Percentiles rank a stretch among this genome's conserved stretches.
phyloP scores from a whole-genome alignment of 1,140 invertebrate genomes.

The Riptortus pedestris region DNA sequence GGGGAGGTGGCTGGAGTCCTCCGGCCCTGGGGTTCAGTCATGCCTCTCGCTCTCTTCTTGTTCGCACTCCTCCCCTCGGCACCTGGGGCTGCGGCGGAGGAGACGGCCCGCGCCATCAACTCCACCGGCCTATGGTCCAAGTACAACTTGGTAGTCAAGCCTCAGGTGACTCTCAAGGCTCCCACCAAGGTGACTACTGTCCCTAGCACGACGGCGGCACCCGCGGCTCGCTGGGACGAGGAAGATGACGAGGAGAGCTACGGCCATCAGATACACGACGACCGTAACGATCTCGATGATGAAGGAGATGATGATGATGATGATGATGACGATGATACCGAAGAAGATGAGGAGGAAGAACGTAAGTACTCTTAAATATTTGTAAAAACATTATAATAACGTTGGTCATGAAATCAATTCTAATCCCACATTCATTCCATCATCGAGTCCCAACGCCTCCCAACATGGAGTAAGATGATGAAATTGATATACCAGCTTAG shows the following conservation, averaged over 20 bases:
- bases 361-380: too few species aligned
- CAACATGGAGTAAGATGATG: too few species aligned
- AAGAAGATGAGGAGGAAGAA: slow-evolving; percentile 32
- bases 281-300: slow-evolving; percentile 36
- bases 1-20: not conserved
- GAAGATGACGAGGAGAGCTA: slow-evolving; percentile 29
- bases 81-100: not conserved
- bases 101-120: slow-evolving; percentile 10
- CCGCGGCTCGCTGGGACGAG: slow-evolving; percentile 9
- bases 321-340: slow-evolving; percentile 34
- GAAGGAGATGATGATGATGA: slow-evolving; percentile 36
- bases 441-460: too few species aligned
- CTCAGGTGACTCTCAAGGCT: not conserved
- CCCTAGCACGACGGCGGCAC: slow-evolving; percentile 3
- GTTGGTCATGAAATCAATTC: too few species aligned
- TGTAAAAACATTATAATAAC: too few species aligned
- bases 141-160: slow-evolving; percentile 20
- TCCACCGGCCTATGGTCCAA: slow-evolving; percentile 20
- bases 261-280: slow-evolving; percentile 32
- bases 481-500: too few species aligned
- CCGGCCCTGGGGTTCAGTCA: not conserved
- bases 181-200: not conserved
- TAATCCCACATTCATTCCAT: too few species aligned
- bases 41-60: not conserved
- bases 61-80: not conserved